A percentile compares a stretch with the other conserved stretches of the same genome.
phyloP scores from a whole-genome alignment of 2,888 invertebrate species.

The Malachius bipustulatus region DNA sequence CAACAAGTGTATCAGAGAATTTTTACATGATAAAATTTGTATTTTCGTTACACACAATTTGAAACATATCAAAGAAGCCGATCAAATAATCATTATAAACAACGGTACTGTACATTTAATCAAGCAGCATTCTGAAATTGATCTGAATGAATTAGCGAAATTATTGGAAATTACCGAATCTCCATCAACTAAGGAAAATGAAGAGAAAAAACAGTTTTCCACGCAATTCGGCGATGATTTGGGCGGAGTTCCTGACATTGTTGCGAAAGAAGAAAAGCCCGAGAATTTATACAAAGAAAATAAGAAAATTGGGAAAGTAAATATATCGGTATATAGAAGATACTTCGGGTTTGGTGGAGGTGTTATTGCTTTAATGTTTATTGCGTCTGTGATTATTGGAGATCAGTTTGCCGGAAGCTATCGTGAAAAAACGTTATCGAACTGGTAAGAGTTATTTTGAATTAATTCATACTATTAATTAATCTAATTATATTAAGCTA shows the following conservation, averaged over 20 bases:
- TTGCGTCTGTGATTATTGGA: constrained; percentile 11
- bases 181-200: not conserved
- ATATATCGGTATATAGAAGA: constrained; percentile 16
- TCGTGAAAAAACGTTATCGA: constrained; percentile 15
- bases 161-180: constrained; percentile 14
- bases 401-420: constrained; percentile 13
- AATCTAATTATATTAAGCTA: too few relatives aligned
- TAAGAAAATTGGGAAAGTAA: constrained; percentile 14
- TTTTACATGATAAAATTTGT: constrained; percentile 22
- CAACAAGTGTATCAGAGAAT: constrained; percentile 16
- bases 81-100: constrained; percentile 21
- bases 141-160: constrained; percentile 55
- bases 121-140: too few relatives aligned
- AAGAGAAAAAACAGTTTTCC: too few relatives aligned
- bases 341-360: constrained; percentile 19
- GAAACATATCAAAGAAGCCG: constrained; percentile 15
- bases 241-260: too few relatives aligned
- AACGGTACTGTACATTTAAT: too few relatives aligned
- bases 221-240: too few relatives aligned
- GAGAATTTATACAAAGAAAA: constrained; percentile 11
- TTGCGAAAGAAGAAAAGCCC: too few relatives aligned
- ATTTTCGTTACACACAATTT: too few relatives aligned
- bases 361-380: constrained; percentile 10
- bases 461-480: too few relatives aligned
- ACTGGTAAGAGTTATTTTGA: too few relatives aligned